Evolutionary conservation across 2,113 vertebrate genomes (phyloP).

Genomic region (Neopipo cinnamomea): DNA sequence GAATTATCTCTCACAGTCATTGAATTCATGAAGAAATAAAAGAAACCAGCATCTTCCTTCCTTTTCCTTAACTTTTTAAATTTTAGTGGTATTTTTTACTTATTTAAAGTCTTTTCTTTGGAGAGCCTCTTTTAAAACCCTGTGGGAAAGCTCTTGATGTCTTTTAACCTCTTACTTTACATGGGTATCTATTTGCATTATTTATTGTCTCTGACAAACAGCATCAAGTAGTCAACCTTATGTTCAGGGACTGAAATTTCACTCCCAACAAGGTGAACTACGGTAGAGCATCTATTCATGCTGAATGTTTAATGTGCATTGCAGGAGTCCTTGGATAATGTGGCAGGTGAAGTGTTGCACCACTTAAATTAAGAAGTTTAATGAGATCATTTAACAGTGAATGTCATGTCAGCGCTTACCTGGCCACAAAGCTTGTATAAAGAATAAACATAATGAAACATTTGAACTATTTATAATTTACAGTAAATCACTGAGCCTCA

Average conservation of each 20-base stretch:
- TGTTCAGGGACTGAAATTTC: constrained; percentile 41
- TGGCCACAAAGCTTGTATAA: constrained; percentile 33
- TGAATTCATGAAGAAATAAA: neutral
- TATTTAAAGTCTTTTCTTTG: neutral
- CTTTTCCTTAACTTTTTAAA: neutral
- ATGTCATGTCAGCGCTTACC: constrained; percentile 50
- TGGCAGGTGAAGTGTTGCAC: constrained; percentile 56
- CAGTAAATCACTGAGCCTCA: constrained; percentile 22
- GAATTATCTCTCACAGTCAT: neutral
- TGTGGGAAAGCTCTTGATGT: neutral
- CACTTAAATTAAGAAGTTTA: constrained; percentile 54
- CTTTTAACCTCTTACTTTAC: constrained; percentile 29
- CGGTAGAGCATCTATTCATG: constrained; percentile 19
- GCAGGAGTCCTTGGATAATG: constrained; percentile 51
- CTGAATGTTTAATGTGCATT: constrained; percentile 60
- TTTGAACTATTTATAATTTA: constrained; percentile 30
- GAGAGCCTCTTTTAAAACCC: neutral
- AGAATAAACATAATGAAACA: constrained; percentile 45
- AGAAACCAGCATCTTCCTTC: neutral
- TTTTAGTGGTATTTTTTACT: neutral
- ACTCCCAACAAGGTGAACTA: constrained; percentile 14
- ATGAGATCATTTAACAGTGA: constrained; percentile 58
- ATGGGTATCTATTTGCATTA: constrained; percentile 12
- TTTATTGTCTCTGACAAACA: constrained; percentile 27
- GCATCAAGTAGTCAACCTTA: constrained; percentile 47